Conservation (phyloP, 2,113 vertebrate genomes). For the Carassius carassius region DNA sequence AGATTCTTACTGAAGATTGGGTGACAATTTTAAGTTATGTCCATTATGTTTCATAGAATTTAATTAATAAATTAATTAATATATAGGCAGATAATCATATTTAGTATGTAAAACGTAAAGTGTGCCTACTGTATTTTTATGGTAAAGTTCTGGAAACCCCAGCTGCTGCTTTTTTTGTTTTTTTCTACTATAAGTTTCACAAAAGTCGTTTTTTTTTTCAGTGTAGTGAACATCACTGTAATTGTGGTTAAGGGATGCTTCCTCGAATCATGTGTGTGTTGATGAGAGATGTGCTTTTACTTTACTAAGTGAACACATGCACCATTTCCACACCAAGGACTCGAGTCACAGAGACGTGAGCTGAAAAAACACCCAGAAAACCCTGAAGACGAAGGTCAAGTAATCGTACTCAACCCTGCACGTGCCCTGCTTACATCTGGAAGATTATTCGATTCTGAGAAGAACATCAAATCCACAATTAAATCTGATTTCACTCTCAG, state of each 20-base stretch:
- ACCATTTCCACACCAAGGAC: background rate
- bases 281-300: no score
- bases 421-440: background rate
- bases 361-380: background rate
- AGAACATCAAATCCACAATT: background rate
- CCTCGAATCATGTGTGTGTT: no score
- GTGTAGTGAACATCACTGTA: no score
- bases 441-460: conserved; percentile 6
- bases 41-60: background rate
- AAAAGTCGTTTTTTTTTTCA: no score
- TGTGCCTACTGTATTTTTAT: no score
- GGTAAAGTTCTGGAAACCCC: no score
- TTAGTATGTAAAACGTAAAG: no score
- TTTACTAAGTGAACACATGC: background rate
- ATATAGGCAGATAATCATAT: no score
- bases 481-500: background rate
- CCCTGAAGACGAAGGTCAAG: background rate
- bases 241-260: no score
- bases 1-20: background rate
- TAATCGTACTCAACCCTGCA: background rate
- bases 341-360: background rate
- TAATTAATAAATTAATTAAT: background rate
- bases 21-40: background rate
- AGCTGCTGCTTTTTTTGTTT: no score
- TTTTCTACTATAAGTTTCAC: no score